phyloP scores from a whole-genome alignment of 2,888 invertebrate genomes.

The Meiosimyza platycephala region DNA sequence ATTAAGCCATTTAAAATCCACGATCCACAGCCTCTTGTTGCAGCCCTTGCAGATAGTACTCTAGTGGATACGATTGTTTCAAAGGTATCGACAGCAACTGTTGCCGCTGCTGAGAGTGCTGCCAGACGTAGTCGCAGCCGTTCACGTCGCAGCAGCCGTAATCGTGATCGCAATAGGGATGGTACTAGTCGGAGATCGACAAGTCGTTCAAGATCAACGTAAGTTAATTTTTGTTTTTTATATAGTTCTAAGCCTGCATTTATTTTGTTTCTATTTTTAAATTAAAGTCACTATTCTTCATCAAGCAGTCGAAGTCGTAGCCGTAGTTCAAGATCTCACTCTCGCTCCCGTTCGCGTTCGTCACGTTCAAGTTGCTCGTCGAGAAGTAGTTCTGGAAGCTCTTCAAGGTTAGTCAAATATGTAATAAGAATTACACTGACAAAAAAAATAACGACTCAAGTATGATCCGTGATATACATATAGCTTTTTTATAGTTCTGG shows the following conservation, averaged over 20 bases:
- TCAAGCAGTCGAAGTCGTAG: conserved; percentile 62
- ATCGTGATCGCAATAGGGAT: conserved; percentile 35
- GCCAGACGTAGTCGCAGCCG: conserved; percentile 64
- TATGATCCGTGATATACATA: too few species aligned
- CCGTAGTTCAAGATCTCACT: conserved; percentile 62
- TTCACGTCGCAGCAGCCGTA: conserved; percentile 54
- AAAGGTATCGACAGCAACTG: conserved; percentile 65
- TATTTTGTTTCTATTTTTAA: conserved; percentile 11
- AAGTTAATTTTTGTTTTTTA: conserved; percentile 38
- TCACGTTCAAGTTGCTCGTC: conserved; percentile 64
- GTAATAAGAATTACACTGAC: too few species aligned
- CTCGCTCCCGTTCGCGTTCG: conserved; percentile 62
- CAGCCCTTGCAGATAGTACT: conserved; percentile 63
- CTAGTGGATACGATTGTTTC: conserved; percentile 65
- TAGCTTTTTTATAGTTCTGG: too few species aligned
- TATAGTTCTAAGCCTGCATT: not conserved
- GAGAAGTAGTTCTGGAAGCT: conserved; percentile 62
- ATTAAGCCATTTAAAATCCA: conserved; percentile 68
- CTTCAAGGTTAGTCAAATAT: conserved; percentile 52
- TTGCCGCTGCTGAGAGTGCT: conserved; percentile 63
- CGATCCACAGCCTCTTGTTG: conserved; percentile 66
- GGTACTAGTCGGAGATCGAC: conserved; percentile 51
- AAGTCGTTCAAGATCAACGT: conserved; percentile 70
- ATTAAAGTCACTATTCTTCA: conserved; percentile 59
- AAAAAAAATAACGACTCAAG: too few species aligned